phyloP scores from a whole-genome alignment of 2,113 vertebrate genomes.

The Corythaeola cristata region DNA sequence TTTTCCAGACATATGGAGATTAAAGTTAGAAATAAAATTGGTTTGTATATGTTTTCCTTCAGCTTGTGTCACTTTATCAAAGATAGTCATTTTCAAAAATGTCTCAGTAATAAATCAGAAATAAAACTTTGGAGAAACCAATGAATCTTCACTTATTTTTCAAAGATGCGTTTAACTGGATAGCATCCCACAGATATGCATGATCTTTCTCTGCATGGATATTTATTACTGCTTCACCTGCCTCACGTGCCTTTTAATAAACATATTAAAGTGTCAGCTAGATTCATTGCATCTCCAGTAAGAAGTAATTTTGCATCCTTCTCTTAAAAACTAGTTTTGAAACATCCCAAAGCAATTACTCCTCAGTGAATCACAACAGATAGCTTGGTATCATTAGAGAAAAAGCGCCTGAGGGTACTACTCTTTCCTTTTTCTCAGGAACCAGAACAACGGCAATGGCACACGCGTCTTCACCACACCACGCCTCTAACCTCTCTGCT shows the following conservation, averaged over 20 bases:
- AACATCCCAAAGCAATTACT: conserved; percentile 26
- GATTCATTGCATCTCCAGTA: conserved; percentile 27
- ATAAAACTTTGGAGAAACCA: conserved; percentile 33
- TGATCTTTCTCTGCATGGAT: conserved; percentile 17
- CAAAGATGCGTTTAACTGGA: conserved; percentile 34
- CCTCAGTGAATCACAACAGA: conserved; percentile 2
- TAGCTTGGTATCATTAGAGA: neutral
- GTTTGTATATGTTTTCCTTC: conserved; percentile 56
- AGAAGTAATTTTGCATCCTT: conserved; percentile 31
- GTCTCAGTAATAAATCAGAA: conserved; percentile 54
- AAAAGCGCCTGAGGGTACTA: neutral
- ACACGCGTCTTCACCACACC: neutral
- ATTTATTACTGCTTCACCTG: conserved; percentile 56
- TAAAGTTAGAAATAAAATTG: conserved; percentile 46
- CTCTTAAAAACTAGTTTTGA: conserved; percentile 40
- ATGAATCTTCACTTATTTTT: conserved; percentile 48
- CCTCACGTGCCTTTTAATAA: conserved; percentile 50
- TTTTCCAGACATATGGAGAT: conserved; percentile 38
- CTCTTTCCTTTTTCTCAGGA: neutral
- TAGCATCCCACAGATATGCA: conserved; percentile 14
- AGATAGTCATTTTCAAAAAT: conserved; percentile 60
- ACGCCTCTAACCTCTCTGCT: neutral
- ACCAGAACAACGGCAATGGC: neutral
- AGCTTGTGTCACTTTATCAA: conserved; percentile 38
- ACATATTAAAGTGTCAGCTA: conserved; percentile 33